Base-by-base conservation (phyloP, 2,888 invertebrate species). In the Platerodrilus igneus region DNA sequence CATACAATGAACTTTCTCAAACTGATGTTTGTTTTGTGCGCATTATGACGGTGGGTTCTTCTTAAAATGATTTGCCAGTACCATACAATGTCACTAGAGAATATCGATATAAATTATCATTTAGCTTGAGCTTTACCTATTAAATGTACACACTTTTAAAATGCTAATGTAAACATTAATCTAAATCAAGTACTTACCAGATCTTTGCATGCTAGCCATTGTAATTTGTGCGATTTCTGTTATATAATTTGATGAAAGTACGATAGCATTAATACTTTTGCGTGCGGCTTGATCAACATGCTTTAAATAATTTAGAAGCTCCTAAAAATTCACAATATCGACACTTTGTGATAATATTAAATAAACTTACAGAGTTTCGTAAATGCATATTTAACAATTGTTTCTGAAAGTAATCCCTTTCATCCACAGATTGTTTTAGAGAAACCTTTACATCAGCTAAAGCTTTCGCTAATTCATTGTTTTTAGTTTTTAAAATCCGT, bases 401-500 rank as follows among this genome's bases (percentile, higher is more conserved):
- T 13, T 15, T 7, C n/a, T 36, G 36, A 6, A 41, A 10, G 3
- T 31, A 22, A 14, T 41, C 32, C 32, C 32, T 39, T 5, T 29
- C 41, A n/a, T 39, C 18, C 1, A 37, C 10, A n/a, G 36, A 18
- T 14, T 42, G 33, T 5, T 26, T 19, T 9, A 29, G 27, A 11
- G 33, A 27, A 13, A 17, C 32, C 29, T 45, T 45, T 2, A 29
- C 8, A 2, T 48, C 40, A 13, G 46, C 18, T n/a, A 48, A 21
- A 8, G 45, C 45, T 32, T 40, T 46, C 5, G 47, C 44, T 6
- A 50, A 33, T 3, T 43, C 46, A 1, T 17, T 7, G 30, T 48
- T 50, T 31, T 46, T 46, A 6, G 11, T 32, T 17, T 36, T 38
- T 15, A 47, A 18, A 21, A 15, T 29, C n/a, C 15, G 9, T 13